Base-by-base conservation (phyloP, 2,888 invertebrate genomes). In the Andrena dorsata region DNA sequence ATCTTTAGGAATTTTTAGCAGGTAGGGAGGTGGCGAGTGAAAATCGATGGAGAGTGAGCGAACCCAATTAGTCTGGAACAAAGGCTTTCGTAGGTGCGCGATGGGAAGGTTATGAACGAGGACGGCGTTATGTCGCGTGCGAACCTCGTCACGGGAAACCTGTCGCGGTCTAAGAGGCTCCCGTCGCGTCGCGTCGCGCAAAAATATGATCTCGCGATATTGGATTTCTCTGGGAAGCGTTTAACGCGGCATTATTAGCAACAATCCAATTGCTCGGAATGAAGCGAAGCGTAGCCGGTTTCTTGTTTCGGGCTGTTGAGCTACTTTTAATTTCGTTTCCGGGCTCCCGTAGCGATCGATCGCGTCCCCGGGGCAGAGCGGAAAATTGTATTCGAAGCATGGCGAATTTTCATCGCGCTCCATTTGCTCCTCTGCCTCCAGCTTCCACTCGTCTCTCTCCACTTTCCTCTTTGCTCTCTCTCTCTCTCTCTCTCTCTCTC, bases 41-140 rank as follows among this genome's bases (percentile, higher is more conserved):
- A 84, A 90, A 91, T 92, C 92, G 88, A 92, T 92, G 88, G 76
- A 87, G 90, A 92, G 87, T 90, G 89, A 90, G 91, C 87, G 92
- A 91, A 92, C 89, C 87, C 91, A 91, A 92, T 92, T 92, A 92
- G 91, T 66, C 60, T 77, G 88, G 81, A 87, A 92, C 90, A 91
- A 92, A 92, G 90, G 80, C 88, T 90, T 91, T 88, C 90, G 53
- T 78, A 85, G 76, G 28, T 51, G 51, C n/a, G 61, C 20, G 8
- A 28, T 7, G 53, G 35, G n/a, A 30, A 30, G 20, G 41, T 23
- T 30, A 58, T 2, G 53, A 72, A 53, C 28, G 23, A 16, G 23
- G 23, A 2, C 8, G 32, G 7, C 32, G 23, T 28, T n/a, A 56
- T 10, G 53, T 51, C 30, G 60, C 30, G 60, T 13, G 16, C 58